Evolutionary conservation across 2,888 invertebrate genomes (phyloP), one percentile per base, ranked within the genome.

Genomic region (Monoplex corrugatus): DNA sequence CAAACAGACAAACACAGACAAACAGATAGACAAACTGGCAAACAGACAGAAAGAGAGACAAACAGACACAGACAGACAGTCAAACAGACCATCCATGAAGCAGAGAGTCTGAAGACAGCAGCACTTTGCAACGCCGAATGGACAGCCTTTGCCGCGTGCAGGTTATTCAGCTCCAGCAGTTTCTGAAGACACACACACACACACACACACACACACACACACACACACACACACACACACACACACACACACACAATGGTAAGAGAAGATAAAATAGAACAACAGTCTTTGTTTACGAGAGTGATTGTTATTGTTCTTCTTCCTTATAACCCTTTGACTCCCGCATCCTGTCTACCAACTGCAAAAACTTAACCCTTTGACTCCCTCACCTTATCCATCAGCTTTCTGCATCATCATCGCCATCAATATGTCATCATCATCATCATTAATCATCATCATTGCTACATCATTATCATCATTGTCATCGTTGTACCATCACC

Each of bases 111-210:
- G 96, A 98, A 99, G 95, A 99, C 97, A 94, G 99, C 98, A 93
- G 98, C 98, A 97, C 98, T 98, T 96, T 98, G 98, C 95, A 99
- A 97, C 90, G 98, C 99, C 90, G 98, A 98, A 92, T 99, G 97
- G 91, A 99, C 97, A 92, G 99, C 98, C 96, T 98, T 99, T 87
- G 98, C 97, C 90, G 98, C 98, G 96, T 99, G 98, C 92, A 99
- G 97, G 97, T 99, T 99, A 96, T 98, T 99, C 86, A 98, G 97
- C 94, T 99, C 98, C 94, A 98, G 97, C 90, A 99, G 96, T 96
- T 98, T 98, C 96, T 96, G 94, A 87, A 94, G 89, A 83, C 89
- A 75, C 91, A 88, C 57, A 43, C 0, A 85, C 72, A 44, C 38
- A 83, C 16, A 16, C 50, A 50, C 16, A 28, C 28, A 72, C 3